phyloP scores from a whole-genome alignment of 2,888 invertebrate genomes.

The Hirtodrosophila cameraria region DNA sequence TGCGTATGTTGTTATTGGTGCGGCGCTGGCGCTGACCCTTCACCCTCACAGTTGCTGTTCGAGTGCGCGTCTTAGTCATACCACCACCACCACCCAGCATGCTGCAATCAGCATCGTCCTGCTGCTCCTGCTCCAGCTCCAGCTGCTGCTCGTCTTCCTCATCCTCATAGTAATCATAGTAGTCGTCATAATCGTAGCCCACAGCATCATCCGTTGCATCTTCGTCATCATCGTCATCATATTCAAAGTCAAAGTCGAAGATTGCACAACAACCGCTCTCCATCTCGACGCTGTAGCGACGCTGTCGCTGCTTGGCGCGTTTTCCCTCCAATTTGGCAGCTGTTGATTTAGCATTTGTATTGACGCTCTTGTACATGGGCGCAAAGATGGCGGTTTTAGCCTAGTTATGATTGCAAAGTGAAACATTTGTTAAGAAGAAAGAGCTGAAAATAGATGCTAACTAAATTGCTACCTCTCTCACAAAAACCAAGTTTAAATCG shows the following conservation, averaged over 20 bases:
- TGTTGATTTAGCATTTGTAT: conserved; percentile 53
- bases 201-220: conserved; percentile 55
- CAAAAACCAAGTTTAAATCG: too few relatives aligned
- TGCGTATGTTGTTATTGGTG: conserved; percentile 81
- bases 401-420: conserved; percentile 38
- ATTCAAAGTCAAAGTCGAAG: conserved; percentile 78
- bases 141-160: conserved; percentile 67
- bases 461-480: too few relatives aligned
- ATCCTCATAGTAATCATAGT: conserved; percentile 71
- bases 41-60: conserved; percentile 24
- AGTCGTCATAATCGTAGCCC: conserved; percentile 67
- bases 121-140: conserved; percentile 43
- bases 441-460: too few relatives aligned
- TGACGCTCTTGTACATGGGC: conserved; percentile 69
- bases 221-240: conserved; percentile 65
- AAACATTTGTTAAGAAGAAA: too few relatives aligned
- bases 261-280: conserved; percentile 78
- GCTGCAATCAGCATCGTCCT: conserved; percentile 73
- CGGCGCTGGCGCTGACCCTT: conserved; percentile 60
- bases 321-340: conserved; percentile 43
- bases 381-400: conserved; percentile 79
- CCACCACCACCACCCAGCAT: conserved; percentile 69
- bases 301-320: conserved; percentile 44
- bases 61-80: conserved; percentile 25
- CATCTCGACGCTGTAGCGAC: conserved; percentile 60